Evolutionary conservation across 1,140 invertebrate species (phyloP), one percentile per base, ranked within the genome.

Genomic region (Sinella curviseta): DNA sequence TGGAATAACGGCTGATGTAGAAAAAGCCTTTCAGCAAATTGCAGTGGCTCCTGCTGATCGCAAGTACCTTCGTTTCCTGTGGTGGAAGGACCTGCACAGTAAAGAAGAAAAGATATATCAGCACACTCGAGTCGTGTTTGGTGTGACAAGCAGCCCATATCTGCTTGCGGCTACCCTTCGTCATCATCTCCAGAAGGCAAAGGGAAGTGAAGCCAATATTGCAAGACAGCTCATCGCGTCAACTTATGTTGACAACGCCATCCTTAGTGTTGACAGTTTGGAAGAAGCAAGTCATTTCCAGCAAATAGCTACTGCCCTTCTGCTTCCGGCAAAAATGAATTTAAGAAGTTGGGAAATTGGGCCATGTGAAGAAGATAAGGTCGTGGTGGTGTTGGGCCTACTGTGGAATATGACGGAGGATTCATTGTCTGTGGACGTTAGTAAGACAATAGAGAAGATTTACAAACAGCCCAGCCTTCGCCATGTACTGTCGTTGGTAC

Each of bases 11-110:
- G 83, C 86, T 0, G 88, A 89, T 74, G 88, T 89, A 12, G 79
- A 83, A 48, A 86, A 86, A 54, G 87, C 86, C 0, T 89, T 89
- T 84, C 79, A 87, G 16, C 85, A 87, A 79, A 86, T 89, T n/a
- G 60, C 31, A 16, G 28, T 86, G 28, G 1, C 34, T 67, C 30
- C 77, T 33, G 54, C 79, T 4, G 85, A 88, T 76, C 35, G 86
- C 31, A 82, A 87, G 65, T 83, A 33, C 67, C 74, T 84, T 0
- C 16, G 81, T 3, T 84, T 84, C 36, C 57, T 84, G 1, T 88
- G 87, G 79, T 84, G 82, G 83, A 55, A 78, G 24, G 39, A 77
- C 60, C 20, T 30, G 16, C 74, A 65, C 1, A 34, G 65, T 20
- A 34, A 74, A 26, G 8, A 76, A 20, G n/a, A 28, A 16, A 81